A percentile compares a stretch with the other conserved stretches of the same genome.
These are phyloP conservation scores for Oncorhynchus gorbuscha DNA, from an alignment of 2,113 vertebrate genomes.

Conservation along the genomic window DNA sequence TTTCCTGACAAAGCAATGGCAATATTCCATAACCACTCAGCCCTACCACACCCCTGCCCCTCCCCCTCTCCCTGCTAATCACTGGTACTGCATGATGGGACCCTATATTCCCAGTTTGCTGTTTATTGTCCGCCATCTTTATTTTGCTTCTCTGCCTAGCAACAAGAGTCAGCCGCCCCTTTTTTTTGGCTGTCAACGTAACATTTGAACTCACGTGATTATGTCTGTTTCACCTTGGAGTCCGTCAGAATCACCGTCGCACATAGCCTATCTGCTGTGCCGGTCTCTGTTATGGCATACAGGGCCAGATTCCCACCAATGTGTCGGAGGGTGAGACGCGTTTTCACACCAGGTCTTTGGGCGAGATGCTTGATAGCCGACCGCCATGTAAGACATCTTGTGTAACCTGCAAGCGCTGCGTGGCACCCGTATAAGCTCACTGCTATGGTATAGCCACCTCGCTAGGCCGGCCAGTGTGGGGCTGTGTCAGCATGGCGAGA, in stretches of 20 bases:
- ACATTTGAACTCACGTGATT: conserved; percentile 58
- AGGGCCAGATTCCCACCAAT: conserved; percentile 45
- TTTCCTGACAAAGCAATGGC: conserved; percentile 31
- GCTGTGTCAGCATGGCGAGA: conserved; percentile 48
- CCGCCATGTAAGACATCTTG: conserved; percentile 56
- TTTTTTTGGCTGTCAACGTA: conserved; percentile 44
- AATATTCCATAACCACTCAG: conserved; percentile 52
- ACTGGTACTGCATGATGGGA: conserved; percentile 51
- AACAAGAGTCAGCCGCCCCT: conserved; percentile 67
- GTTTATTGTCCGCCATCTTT: conserved; percentile 65
- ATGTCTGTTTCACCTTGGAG: conserved; percentile 49
- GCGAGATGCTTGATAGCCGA: conserved; percentile 64
- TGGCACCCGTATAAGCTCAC: conserved; percentile 28
- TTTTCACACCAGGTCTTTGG: conserved; percentile 50
- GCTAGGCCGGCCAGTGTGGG: conserved; percentile 20
- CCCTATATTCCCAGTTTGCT: conserved; percentile 63
- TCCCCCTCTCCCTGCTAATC: conserved; percentile 52
- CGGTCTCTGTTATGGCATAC: conserved; percentile 42
- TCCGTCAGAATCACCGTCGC: conserved; percentile 29
- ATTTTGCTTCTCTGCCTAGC: conserved; percentile 72
- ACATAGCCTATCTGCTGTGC: neutral
- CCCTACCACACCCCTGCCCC: conserved; percentile 53
- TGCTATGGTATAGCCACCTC: conserved; percentile 18
- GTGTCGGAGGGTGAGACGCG: conserved; percentile 54
- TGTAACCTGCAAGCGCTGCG: conserved; percentile 41